Evolutionary conservation across 2,113 vertebrate genomes (phyloP).

Genomic region (Pampusana beccarii): DNA sequence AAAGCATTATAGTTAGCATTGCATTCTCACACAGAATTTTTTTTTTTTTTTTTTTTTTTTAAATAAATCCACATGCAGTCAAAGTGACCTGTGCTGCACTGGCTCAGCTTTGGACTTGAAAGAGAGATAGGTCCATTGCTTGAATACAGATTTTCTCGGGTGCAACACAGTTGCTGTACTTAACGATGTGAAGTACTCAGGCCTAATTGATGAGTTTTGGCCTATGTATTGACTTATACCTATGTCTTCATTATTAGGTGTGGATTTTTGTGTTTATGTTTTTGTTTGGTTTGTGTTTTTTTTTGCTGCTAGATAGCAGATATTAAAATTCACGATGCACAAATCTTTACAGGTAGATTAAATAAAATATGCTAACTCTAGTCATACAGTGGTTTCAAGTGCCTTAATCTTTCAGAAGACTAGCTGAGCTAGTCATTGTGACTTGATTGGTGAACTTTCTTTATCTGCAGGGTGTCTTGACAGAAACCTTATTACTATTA

Average conservation of each 20-base stretch:
- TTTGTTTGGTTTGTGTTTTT: neutral
- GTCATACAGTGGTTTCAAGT: neutral
- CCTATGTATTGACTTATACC: neutral
- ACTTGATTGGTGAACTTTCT: neutral
- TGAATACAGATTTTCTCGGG: neutral
- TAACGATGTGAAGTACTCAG: neutral
- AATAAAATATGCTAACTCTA: neutral
- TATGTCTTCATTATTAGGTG: neutral
- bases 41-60: no score
- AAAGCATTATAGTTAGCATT: neutral
- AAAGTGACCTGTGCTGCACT: neutral
- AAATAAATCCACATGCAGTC: neutral
- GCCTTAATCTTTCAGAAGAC: neutral
- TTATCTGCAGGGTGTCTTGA: neutral
- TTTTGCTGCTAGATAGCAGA: neutral
- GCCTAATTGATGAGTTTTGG: neutral
- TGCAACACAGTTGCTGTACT: neutral
- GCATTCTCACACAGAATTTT: neutral
- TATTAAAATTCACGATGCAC: neutral
- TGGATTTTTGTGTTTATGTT: no score
- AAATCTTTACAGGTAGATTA: neutral
- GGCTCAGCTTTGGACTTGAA: neutral
- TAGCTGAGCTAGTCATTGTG: neutral
- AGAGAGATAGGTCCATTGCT: neutral
- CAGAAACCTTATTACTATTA: neutral